Conservation (phyloP, 2,113 vertebrate species). For the Anoplopoma fimbria region DNA sequence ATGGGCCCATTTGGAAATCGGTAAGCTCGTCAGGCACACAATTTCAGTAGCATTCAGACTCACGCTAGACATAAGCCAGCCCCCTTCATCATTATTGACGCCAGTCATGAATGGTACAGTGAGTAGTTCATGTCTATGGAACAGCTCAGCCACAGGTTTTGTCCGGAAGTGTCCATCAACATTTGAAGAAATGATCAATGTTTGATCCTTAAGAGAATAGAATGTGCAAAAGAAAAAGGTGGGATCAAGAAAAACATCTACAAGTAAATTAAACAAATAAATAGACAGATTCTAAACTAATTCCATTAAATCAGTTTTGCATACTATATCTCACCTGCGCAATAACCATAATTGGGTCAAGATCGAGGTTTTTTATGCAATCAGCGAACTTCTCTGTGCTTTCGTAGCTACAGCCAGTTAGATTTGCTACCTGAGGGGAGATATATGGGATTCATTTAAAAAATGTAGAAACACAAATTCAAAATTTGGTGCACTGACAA, state of each 20-base stretch:
- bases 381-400: conserved; percentile 75
- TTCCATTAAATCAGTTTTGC: not conserved
- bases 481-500: not conserved
- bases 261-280: not conserved
- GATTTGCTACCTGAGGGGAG: conserved; percentile 72
- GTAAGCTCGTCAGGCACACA: not conserved
- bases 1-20: not conserved
- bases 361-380: conserved; percentile 75
- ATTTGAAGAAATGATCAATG: not conserved
- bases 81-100: conserved; percentile 67
- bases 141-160: conserved; percentile 57
- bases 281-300: not conserved
- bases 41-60: conserved; percentile 13
- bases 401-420: conserved; percentile 78
- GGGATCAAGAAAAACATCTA: not conserved
- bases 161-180: conserved; percentile 66
- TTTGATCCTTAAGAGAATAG: conserved; percentile 20
- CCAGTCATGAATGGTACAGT: conserved; percentile 72
- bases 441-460: not conserved
- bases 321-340: conserved; percentile 35
- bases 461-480: not conserved
- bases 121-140: conserved; percentile 43
- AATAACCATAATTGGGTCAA: conserved; percentile 40
- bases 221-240: not conserved
- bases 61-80: conserved; percentile 48